phyloP scores from a whole-genome alignment of 2,888 invertebrate species.

The Drosophila formosana region DNA sequence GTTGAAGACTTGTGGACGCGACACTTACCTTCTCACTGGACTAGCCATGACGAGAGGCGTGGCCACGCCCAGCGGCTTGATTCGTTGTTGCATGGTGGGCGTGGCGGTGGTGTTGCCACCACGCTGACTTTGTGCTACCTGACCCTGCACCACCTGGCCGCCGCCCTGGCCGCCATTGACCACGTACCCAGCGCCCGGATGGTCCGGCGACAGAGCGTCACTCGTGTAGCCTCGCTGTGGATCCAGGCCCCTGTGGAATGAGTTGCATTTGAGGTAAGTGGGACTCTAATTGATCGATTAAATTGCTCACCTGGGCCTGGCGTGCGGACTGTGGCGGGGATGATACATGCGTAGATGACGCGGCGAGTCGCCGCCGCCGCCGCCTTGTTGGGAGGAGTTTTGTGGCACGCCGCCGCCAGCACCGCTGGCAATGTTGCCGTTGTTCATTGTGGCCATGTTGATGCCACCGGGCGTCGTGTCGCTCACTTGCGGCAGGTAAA shows the following conservation, averaged over 20 bases:
- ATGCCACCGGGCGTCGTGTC: slow-evolving; percentile 56
- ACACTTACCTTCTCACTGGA: slow-evolving; percentile 92
- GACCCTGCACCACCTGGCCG: slow-evolving; percentile 52
- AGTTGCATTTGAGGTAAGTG: neutral
- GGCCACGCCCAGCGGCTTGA: slow-evolving; percentile 95
- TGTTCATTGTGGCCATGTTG: slow-evolving; percentile 49
- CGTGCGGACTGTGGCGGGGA: slow-evolving; percentile 92
- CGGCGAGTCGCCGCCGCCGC: slow-evolving; percentile 85
- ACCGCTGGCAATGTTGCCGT: slow-evolving; percentile 76
- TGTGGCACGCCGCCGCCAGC: slow-evolving; percentile 29
- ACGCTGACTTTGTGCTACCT: slow-evolving; percentile 86
- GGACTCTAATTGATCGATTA: too few species aligned
- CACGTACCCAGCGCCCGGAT: slow-evolving; percentile 85
- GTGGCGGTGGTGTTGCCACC: slow-evolving; percentile 87
- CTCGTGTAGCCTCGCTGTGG: slow-evolving; percentile 88
- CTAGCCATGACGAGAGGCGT: slow-evolving; percentile 95
- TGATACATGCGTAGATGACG: slow-evolving; percentile 85
- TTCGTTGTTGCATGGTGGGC: slow-evolving; percentile 95
- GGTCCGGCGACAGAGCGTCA: slow-evolving; percentile 87
- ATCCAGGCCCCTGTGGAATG: slow-evolving; percentile 86
- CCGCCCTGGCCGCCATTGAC: slow-evolving; percentile 36
- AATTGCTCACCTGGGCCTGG: slow-evolving; percentile 88
- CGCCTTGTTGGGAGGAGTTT: slow-evolving; percentile 51
- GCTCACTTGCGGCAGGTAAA: slow-evolving; percentile 91
- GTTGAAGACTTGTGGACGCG: too few species aligned